Conservation (phyloP, 2,797 vertebrate genomes). For the Phylloscopus collybita region DNA sequence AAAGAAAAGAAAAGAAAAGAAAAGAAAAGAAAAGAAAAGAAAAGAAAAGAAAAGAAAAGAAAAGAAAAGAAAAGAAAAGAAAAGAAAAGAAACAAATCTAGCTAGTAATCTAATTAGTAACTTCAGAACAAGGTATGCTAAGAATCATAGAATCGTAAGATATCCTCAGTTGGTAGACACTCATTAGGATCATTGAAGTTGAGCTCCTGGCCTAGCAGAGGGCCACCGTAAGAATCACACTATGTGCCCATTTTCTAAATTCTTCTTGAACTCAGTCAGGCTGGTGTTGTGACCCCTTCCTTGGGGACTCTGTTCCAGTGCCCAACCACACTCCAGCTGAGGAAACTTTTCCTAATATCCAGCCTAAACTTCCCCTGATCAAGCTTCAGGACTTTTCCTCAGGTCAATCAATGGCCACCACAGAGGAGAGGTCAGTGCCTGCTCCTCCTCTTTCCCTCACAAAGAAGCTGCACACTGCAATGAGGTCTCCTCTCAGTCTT, state of each 20-base stretch:
- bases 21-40: not conserved
- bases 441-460: not conserved
- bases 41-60: too few species aligned
- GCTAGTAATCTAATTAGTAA: not conserved
- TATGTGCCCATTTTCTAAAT: not conserved
- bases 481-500: not conserved
- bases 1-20: too few species aligned
- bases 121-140: not conserved
- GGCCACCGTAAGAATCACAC: not conserved
- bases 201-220: not conserved
- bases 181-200: accelerated
- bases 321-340: accelerated
- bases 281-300: not conserved
- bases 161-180: accelerated
- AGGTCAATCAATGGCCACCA: not conserved
- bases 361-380: not conserved
- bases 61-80: not conserved
- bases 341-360: not conserved
- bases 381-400: not conserved
- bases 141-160: not conserved
- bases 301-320: not conserved
- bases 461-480: not conserved
- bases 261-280: not conserved
- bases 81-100: not conserved
- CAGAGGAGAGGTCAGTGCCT: not conserved